Evolutionary conservation across 2,888 invertebrate genomes (phyloP).

Genomic region (Endomychus coccineus): DNA sequence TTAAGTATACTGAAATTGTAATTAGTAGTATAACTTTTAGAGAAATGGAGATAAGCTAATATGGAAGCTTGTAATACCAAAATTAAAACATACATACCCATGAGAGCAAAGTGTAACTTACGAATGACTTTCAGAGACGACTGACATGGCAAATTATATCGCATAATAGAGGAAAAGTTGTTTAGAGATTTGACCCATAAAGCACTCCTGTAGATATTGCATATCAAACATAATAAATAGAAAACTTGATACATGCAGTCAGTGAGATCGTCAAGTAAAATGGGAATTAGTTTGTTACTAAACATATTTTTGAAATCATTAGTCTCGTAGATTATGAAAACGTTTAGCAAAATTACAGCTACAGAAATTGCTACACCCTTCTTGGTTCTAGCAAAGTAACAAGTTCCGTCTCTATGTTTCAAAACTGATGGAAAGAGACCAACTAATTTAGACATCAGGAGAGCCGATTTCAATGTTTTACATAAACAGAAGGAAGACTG

Average conservation of each 20-base stretch:
- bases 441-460: no score
- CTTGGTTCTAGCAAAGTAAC: no score
- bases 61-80: constrained; percentile 26
- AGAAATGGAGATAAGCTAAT: constrained; percentile 28
- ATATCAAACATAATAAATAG: constrained; percentile 27
- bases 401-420: no score
- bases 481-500: no score
- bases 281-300: constrained; percentile 30
- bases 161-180: constrained; percentile 26
- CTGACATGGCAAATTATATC: constrained; percentile 35
- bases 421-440: no score
- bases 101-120: constrained; percentile 22
- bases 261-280: constrained; percentile 32
- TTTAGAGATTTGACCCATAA: constrained; percentile 33
- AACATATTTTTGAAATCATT: constrained; percentile 26
- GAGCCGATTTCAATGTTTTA: no score
- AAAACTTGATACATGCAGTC: constrained; percentile 34
- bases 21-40: constrained; percentile 28
- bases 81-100: constrained; percentile 16
- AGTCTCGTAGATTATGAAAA: no score
- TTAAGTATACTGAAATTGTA: constrained; percentile 31
- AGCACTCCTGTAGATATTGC: constrained; percentile 29
- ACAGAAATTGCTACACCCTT: no score
- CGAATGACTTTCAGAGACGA: constrained; percentile 26
- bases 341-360: no score